Percentiles rank a stretch among this genome's conserved stretches.
Evolutionary conservation across 2,888 invertebrate species (phyloP).

Genomic region (Thymelicus acteon): DNA sequence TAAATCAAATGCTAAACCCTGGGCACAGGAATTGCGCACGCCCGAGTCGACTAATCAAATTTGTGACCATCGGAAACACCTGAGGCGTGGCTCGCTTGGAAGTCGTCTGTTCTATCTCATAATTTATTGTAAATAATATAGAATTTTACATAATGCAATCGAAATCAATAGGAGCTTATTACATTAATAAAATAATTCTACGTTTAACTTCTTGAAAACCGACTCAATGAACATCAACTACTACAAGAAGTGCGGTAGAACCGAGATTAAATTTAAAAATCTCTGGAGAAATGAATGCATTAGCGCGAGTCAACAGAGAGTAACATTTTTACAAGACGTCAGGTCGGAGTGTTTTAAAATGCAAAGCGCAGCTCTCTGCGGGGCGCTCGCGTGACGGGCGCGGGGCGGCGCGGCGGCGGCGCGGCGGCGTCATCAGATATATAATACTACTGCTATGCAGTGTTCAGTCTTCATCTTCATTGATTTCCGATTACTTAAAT

Average conservation of each 20-base stretch:
- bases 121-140: too few species aligned
- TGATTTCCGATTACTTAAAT: too few species aligned
- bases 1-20: slow-evolving; percentile 26
- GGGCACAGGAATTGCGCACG: background rate
- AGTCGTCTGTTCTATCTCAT: background rate
- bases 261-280: slow-evolving; percentile 26
- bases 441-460: background rate
- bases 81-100: slow-evolving; percentile 3
- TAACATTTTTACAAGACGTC: slow-evolving; percentile 34
- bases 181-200: too few species aligned
- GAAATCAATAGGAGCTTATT: too few species aligned
- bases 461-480: too few species aligned
- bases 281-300: slow-evolving; percentile 38
- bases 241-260: slow-evolving; percentile 9
- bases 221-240: background rate
- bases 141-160: too few species aligned
- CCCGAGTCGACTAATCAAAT: slow-evolving; percentile 26
- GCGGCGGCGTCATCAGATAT: background rate
- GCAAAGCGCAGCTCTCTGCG: slow-evolving; percentile 17
- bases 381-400: background rate
- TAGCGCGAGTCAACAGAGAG: slow-evolving; percentile 25
- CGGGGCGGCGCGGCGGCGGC: background rate
- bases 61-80: slow-evolving; percentile 28
- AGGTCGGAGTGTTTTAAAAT: slow-evolving; percentile 27
- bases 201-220: background rate